phyloP scores from a whole-genome alignment of 1,140 invertebrate genomes.

The Brachionus sp. region DNA sequence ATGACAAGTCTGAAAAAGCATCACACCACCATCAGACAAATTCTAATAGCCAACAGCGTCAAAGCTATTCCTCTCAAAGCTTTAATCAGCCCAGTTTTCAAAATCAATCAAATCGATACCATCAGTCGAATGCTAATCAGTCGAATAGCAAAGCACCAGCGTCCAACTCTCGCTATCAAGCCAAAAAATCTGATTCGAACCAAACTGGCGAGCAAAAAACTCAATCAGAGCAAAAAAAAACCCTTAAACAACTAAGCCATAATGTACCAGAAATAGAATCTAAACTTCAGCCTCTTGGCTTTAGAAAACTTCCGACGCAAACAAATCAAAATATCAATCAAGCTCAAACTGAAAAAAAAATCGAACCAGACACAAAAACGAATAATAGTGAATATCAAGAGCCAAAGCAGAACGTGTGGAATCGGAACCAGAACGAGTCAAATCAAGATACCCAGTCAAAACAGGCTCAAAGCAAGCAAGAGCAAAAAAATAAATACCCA shows the following conservation, averaged over 20 bases:
- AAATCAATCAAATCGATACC: background rate
- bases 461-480: background rate
- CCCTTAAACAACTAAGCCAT: slow-evolving; percentile 36
- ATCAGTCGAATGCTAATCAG: background rate
- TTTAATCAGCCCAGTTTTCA: background rate
- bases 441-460: background rate
- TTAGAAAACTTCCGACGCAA: background rate
- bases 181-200: background rate
- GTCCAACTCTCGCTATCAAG: background rate
- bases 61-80: background rate
- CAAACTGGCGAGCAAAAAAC: background rate
- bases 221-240: background rate
- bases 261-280: slow-evolving; percentile 43
- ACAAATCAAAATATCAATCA: background rate
- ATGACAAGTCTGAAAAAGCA: background rate
- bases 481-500: background rate
- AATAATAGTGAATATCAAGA: background rate
- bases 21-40: background rate
- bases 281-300: slow-evolving; percentile 9
- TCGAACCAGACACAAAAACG: background rate
- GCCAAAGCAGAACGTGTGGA: background rate
- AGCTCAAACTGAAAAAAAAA: background rate
- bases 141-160: background rate
- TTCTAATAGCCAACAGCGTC: background rate
- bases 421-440: background rate